Percentiles rank a stretch among this genome's conserved stretches.
Evolutionary conservation across 2,113 vertebrate species (phyloP).

Genomic region (Corythaeola cristata): DNA sequence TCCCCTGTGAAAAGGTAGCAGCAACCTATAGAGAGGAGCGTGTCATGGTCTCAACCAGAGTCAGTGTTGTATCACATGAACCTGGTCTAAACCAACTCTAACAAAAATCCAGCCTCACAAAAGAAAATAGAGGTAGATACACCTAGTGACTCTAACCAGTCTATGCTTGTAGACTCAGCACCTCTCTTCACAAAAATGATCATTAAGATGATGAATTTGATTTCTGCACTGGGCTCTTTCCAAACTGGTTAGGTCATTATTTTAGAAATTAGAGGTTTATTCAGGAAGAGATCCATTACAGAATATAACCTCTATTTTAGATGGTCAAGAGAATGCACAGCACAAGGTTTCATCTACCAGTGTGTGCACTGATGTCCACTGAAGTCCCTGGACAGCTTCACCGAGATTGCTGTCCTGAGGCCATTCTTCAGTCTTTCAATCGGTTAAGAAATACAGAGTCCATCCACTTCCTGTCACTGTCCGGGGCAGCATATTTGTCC

Average conservation of each 20-base stretch:
- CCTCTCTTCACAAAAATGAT: background rate
- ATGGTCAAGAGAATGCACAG: background rate
- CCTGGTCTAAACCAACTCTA: background rate
- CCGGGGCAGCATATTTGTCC: background rate
- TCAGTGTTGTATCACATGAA: background rate
- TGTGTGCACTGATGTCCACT: background rate
- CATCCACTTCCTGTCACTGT: background rate
- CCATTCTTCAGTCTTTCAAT: background rate
- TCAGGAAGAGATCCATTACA: background rate
- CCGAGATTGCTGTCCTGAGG: background rate
- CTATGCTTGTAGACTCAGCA: background rate
- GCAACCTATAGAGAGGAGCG: background rate
- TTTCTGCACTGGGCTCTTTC: background rate
- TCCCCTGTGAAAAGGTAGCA: background rate
- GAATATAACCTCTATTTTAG: background rate
- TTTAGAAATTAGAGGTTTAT: background rate
- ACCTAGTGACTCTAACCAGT: background rate
- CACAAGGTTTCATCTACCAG: background rate
- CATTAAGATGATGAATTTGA: background rate
- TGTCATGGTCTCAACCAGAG: background rate
- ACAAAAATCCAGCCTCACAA: background rate
- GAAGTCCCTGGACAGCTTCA: background rate
- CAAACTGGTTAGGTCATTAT: background rate
- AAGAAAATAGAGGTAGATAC: background rate
- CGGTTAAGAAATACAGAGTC: background rate